Evolutionary conservation across 2,113 vertebrate species (phyloP), one percentile per base, ranked within the genome.

Genomic region (Leucosticte australis): DNA sequence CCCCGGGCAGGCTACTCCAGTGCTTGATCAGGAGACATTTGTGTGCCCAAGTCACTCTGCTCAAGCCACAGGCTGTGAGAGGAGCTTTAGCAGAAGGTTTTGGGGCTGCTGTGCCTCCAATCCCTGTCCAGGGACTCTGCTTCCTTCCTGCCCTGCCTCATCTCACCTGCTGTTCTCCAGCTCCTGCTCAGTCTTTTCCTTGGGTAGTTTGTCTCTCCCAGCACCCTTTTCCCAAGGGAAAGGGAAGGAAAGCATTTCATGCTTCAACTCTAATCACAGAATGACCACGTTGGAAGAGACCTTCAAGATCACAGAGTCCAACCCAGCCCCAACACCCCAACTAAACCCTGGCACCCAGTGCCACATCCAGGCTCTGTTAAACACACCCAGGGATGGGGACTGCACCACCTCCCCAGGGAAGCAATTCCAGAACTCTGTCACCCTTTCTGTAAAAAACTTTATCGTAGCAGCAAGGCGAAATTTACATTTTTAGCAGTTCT

Each of bases 41-140:
- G 4, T 13, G 9, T 28, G 33, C 30, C 37, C 0, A 0, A 15
- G n/a, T 5, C 18, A 9, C 33, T 50, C 60, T 39, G 55, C 20
- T 28, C 9, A 6, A 33, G 35, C 60, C 63, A 31, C 17, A 23
- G 42, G 10, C 1, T 13, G 4, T 10, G 27, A 57, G 17, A 37
- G 10, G 13, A 77, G 42, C 20, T 57, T 6, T 1, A 44, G 46
- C 22, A 23, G 17, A 12, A 56, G 3, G 19, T 37, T 62, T 65
- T 9, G 39, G 39, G 46, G 57, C 14, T 8, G 0, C 4, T 30
- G 35, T 60, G 62, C 30, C 67, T 73, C 37, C 21, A 10, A 0
- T 4, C 23, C 11, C 21, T 24, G 12, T 3, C 55, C 17, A 7
- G 20, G 28, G 6, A 5, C 9, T 63, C 53, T 68, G 28, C 7